Conservation (phyloP, 2,113 vertebrate genomes). For the Motacilla tschutschensis region DNA sequence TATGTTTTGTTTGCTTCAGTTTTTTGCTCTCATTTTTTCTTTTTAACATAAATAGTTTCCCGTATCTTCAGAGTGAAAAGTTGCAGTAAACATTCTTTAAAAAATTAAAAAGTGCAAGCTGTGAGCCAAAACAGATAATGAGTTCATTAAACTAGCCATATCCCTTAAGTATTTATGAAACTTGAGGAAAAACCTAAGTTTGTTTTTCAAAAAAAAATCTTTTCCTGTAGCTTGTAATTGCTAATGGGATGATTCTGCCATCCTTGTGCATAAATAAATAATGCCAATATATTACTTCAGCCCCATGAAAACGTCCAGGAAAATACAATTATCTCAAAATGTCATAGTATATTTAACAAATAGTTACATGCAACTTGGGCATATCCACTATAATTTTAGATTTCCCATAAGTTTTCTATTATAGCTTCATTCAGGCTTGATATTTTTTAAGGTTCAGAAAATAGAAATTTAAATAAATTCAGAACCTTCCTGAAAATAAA, state of each 20-base stretch:
- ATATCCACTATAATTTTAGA: not conserved
- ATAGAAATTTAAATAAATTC: not conserved
- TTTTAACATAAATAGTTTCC: not conserved
- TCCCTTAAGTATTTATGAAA: not conserved
- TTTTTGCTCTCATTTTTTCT: not conserved
- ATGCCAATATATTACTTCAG: slow-evolving; percentile 25
- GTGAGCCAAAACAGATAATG: not conserved
- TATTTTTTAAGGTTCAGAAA: not conserved
- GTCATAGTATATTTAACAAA: not conserved
- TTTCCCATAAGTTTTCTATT: not conserved
- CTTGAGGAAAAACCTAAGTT: not conserved
- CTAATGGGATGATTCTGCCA: slow-evolving; percentile 3
- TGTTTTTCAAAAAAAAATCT: not conserved
- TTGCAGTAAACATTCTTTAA: not conserved
- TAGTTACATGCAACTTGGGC: not conserved
- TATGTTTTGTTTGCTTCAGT: fast-evolving
- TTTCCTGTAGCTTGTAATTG: slow-evolving; percentile 10
- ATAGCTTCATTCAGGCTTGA: not conserved
- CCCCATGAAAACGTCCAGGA: slow-evolving; percentile 1
- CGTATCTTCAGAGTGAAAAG: not conserved
- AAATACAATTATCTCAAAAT: slow-evolving; percentile 5
- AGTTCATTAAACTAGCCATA: not conserved
- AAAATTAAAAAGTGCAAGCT: not conserved
- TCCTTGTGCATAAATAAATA: slow-evolving; percentile 32
- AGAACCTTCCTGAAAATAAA: not conserved